A percentile compares a stretch with the other conserved stretches of the same genome.
Evolutionary conservation across 1,140 invertebrate genomes (phyloP).

Genomic region (Coenobita brevimanus): DNA sequence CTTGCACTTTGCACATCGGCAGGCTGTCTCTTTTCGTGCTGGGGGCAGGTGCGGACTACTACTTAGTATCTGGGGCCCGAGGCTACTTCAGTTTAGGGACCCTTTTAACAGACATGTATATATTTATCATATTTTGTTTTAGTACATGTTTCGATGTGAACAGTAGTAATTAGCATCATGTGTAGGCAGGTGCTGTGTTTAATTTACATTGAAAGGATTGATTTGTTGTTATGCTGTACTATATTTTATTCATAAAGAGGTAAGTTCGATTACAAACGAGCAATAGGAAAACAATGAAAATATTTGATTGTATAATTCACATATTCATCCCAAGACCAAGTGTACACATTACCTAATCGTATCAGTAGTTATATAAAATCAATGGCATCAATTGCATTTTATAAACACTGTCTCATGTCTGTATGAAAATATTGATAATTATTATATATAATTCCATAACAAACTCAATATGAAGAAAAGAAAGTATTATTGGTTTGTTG

Average conservation of each 20-base stretch:
- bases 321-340: slow-evolving; percentile 2
- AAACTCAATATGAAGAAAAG: background rate
- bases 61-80: too few relatives aligned
- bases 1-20: too few relatives aligned
- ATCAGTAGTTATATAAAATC: background rate
- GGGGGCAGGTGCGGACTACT: too few relatives aligned
- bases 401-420: background rate
- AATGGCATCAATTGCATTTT: slow-evolving; percentile 2
- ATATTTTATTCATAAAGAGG: background rate
- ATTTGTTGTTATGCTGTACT: slow-evolving; percentile 3
- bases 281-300: background rate
- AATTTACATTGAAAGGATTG: background rate
- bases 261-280: background rate
- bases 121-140: background rate
- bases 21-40: too few relatives aligned
- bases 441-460: background rate
- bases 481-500: background rate
- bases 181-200: slow-evolving; percentile 1
- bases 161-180: background rate
- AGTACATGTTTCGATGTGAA: background rate
- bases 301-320: background rate
- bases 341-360: background rate
- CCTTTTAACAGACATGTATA: too few relatives aligned
- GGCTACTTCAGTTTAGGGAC: too few relatives aligned
- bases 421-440: too few relatives aligned